Conservation (phyloP, 2,113 vertebrate genomes). For the Corythaixoides concolor region DNA sequence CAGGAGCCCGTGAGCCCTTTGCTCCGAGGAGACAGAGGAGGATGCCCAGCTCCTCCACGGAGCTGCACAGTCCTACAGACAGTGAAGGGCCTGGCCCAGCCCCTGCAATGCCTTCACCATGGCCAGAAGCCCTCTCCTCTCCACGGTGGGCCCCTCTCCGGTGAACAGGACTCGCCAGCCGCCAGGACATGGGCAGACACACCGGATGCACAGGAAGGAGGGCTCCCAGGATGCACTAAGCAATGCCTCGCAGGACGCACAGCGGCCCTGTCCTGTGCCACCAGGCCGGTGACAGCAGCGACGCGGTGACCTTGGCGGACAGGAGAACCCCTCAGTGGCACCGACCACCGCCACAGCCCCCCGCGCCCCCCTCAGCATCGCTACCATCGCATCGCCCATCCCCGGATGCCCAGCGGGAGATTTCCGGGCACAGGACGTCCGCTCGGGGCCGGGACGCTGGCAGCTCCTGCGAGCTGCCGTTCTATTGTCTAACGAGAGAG, state of each 20-base stretch:
- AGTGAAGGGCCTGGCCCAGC: not conserved
- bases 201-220: accelerated
- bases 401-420: accelerated
- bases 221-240: not conserved
- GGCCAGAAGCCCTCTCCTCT: not conserved
- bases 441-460: accelerated
- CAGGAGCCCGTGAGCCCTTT: not conserved
- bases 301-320: not conserved
- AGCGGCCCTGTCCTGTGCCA: not conserved
- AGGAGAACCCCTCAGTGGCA: not conserved
- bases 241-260: accelerated
- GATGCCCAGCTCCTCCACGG: not conserved
- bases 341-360: not conserved
- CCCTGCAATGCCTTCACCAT: accelerated
- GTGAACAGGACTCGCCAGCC: not conserved
- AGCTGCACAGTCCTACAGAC: not conserved
- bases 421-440: not conserved
- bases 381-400: not conserved
- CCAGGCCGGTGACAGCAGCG: not conserved
- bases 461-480: not conserved
- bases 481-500: not conserved
- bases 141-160: accelerated
- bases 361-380: not conserved
- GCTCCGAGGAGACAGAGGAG: not conserved
- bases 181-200: accelerated